Evolutionary conservation across 2,888 invertebrate species (phyloP), one percentile per base, ranked within the genome.

Genomic region (Spatulosminthurus flaviceps): DNA sequence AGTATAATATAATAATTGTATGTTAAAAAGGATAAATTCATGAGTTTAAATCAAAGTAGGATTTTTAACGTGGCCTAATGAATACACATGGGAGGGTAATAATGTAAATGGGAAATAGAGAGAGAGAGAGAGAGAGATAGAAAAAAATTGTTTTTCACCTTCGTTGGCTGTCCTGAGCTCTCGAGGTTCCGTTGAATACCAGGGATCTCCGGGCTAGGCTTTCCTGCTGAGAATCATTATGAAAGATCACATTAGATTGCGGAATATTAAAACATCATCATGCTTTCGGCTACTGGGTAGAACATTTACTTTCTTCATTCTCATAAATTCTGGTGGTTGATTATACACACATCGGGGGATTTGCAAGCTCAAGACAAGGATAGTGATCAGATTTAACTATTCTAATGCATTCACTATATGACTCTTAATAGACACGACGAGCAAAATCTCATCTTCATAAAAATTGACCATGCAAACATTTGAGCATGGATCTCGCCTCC

Each of bases 211-310:
- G 80, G 72, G 78, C 77, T 79, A 51, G 79, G 79, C 71, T 83
- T 82, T 78, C 82, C 83, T 81, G 83, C 83, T 83, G 83, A 77
- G 81, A 83, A 79, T 83, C 82, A 83, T 83, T 82, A 83, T 77
- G 75, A 80, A 76, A 79, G 78, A 78, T 80, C 77, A 80, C 77
- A 81, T 82, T 82, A 82, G 81, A 82, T 81, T 81, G 78, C 80
- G 79, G 78, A 82, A 82, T 81, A 79, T 82, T 80, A 82, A 81
- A 81, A 80, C 81, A 81, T 82, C 81, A 80, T 80, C 82, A 82
- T 78, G 79, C 81, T 82, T 78, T 79, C 75, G 80, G 82, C 82
- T 81, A 82, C 82, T 80, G 80, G 77, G 74, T 77, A 73, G n/a
- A 71, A 71, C 78, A 76, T 76, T 76, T 81, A 74, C 75, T 77